phyloP scores from a whole-genome alignment of 2,888 invertebrate genomes.

The Homarus gammarus region DNA sequence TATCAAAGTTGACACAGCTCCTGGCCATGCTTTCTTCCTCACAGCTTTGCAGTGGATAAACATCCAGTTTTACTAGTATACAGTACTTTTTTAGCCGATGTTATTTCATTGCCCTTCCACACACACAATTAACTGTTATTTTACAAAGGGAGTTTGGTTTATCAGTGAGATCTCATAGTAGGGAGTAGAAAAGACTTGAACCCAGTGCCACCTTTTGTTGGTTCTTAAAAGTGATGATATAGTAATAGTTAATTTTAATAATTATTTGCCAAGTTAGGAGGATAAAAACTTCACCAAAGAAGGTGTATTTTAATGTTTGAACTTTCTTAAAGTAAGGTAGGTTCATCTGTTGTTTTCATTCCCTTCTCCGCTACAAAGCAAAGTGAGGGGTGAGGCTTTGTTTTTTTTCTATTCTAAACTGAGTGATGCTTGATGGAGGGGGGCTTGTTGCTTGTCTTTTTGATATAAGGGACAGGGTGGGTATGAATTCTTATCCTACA shows the following conservation, averaged over 20 bases:
- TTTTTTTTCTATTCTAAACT: constrained; percentile 28
- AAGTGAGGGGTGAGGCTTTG: constrained; percentile 66
- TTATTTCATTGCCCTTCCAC: constrained; percentile 26
- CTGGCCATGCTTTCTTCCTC: constrained; percentile 33
- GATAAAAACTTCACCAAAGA: constrained; percentile 68
- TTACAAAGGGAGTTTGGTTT: constrained; percentile 66
- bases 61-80: constrained; percentile 10
- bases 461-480: constrained; percentile 33
- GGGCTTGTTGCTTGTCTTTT: constrained; percentile 59
- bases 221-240: constrained; percentile 59
- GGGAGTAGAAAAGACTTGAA: constrained; percentile 62
- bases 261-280: constrained; percentile 67
- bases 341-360: constrained; percentile 64
- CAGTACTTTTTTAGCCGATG: background rate
- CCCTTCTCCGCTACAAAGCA: constrained; percentile 61
- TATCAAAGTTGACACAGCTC: constrained; percentile 30
- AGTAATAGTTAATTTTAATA: constrained; percentile 49
- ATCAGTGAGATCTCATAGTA: constrained; percentile 64
- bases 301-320: constrained; percentile 64
- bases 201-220: constrained; percentile 70
- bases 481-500: constrained; percentile 10
- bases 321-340: constrained; percentile 60
- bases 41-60: constrained; percentile 37
- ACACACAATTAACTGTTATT: constrained; percentile 53
- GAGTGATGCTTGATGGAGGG: constrained; percentile 54